Conservation (phyloP, 2,113 vertebrate genomes). For the Prietella phreatophila region DNA sequence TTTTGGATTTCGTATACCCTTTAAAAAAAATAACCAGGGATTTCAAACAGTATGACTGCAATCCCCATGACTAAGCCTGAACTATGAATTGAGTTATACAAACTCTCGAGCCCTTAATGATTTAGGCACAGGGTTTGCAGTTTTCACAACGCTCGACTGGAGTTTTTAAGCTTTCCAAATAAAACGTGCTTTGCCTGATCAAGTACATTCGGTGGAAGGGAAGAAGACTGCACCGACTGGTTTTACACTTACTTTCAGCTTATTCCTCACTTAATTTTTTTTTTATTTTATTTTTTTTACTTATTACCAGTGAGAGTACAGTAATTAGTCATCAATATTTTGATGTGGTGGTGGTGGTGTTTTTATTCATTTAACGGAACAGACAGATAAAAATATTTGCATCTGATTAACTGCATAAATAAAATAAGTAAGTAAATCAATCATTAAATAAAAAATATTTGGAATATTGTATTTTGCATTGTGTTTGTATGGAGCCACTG, state of each 20-base stretch:
- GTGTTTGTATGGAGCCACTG: not conserved
- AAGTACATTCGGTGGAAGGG: not conserved
- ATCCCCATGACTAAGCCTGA: not conserved
- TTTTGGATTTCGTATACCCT: not conserved
- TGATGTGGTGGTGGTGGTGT: not conserved
- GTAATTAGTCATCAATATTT: not conserved
- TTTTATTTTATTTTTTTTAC: not conserved
- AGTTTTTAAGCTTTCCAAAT: not conserved
- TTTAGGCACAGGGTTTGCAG: not conserved
- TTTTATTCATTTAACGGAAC: not conserved
- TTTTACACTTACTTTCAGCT: not conserved
- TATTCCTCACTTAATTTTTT: not conserved
- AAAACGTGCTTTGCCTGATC: not conserved
- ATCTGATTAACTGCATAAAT: not conserved
- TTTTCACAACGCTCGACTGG: not conserved
- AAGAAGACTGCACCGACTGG: not conserved
- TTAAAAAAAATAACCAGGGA: not conserved
- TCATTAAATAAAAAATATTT: not conserved
- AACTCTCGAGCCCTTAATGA: not conserved
- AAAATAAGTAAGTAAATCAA: not conserved
- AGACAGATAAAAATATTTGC: not conserved
- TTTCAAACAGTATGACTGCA: not conserved
- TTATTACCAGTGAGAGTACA: not conserved
- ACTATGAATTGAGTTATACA: not conserved
- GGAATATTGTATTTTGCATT: too few relatives aligned